These are phyloP conservation scores for Paracentrotus lividus DNA, from an alignment of 53 echinoderm and acorn worm species.

Conservation along the genomic window DNA sequence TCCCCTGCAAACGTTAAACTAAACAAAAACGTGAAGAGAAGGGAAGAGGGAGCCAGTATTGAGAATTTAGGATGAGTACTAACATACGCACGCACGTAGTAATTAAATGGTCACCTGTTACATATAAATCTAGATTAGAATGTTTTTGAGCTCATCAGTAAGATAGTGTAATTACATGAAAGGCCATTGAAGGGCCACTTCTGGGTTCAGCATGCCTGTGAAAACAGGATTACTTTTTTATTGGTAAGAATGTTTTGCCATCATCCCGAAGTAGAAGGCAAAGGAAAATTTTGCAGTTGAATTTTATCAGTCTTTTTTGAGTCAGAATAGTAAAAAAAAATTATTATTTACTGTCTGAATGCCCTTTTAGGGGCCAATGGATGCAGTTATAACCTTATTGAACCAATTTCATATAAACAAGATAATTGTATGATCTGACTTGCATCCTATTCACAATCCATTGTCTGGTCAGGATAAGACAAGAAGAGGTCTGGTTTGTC, in stretches of 20 bases:
- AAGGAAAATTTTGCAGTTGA: too few relatives aligned
- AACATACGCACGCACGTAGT: too few relatives aligned
- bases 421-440: background rate
- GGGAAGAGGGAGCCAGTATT: background rate
- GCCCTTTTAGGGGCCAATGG: too few relatives aligned
- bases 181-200: background rate
- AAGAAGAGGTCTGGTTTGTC: background rate
- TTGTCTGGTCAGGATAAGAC: background rate
- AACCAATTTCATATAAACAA: background rate
- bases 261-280: too few relatives aligned
- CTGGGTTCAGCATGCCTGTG: background rate
- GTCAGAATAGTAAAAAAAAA: too few relatives aligned
- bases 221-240: too few relatives aligned
- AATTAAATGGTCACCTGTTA: conserved; percentile 42
- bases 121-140: conserved; percentile 10
- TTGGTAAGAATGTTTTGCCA: too few relatives aligned
- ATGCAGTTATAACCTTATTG: background rate
- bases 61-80: background rate
- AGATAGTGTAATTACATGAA: conserved; percentile 36
- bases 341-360: too few relatives aligned
- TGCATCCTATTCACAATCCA: background rate
- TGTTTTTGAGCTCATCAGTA: background rate
- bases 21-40: too few relatives aligned
- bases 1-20: too few relatives aligned
- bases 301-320: too few relatives aligned